Conservation (phyloP, 2,113 vertebrate species). For the Pangasianodon hypophthalmus region DNA sequence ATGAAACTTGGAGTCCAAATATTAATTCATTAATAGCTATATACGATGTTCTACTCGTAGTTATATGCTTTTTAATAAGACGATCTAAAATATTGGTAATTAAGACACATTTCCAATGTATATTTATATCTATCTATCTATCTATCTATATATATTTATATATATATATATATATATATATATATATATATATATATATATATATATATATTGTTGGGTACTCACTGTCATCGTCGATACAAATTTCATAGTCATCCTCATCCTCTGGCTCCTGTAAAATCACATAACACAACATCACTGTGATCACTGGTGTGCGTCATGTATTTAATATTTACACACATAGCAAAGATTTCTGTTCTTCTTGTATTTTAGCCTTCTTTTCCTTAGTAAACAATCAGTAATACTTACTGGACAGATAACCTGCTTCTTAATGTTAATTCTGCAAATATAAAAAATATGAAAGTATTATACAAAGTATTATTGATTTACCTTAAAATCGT, state of each 20-base stretch:
- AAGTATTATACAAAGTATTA: background rate
- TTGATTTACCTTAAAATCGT: background rate
- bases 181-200: too few relatives aligned
- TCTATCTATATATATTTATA: too few relatives aligned
- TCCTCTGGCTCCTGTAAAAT: constrained; percentile 64
- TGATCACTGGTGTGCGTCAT: constrained; percentile 4
- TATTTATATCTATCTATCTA: too few relatives aligned
- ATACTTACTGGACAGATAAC: constrained; percentile 59
- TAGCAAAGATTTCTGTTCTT: background rate
- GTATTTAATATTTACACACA: background rate
- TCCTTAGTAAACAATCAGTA: background rate
- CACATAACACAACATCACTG: constrained; percentile 21
- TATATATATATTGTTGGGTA: constrained; percentile 22
- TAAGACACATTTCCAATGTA: background rate
- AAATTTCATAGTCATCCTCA: constrained; percentile 74
- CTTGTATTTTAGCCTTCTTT: background rate
- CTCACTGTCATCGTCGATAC: constrained; percentile 71
- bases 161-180: too few relatives aligned
- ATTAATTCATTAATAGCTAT: background rate
- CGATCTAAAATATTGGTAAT: background rate
- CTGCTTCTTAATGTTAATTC: constrained; percentile 60
- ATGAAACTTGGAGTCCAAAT: background rate
- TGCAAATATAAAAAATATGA: constrained; percentile 43
- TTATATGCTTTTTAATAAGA: background rate
- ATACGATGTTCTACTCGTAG: background rate